Evolutionary conservation across 1,140 invertebrate species (phyloP), one percentile per base, ranked within the genome.

Genomic region (Tetramorium alpestre): DNA sequence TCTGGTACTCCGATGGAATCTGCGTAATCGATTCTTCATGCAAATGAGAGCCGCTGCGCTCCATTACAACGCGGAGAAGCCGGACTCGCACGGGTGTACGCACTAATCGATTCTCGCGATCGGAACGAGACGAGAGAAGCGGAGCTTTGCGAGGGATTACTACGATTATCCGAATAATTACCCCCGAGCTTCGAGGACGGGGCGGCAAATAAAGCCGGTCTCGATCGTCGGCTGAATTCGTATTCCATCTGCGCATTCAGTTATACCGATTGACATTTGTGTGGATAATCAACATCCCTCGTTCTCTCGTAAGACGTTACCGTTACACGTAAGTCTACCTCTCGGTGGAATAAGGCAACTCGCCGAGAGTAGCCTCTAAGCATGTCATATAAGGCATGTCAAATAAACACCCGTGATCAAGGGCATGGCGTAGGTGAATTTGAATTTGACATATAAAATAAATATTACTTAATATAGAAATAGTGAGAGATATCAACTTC

Each of bases 141-240:
- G 81, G 88, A 87, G 91, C 92, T 93, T 92, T 91, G 87, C 88
- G 85, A 87, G 78, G 91, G 93, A 94, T 94, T 93, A 93, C 90
- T 91, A 90, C 92, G 93, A 94, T 94, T 93, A 94, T 94, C 92
- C 92, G 92, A 94, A 94, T 94, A 94, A 94, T 94, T 94, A 94
- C 91, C 91, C 87, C 60, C 54, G 80, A 91, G 85, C 87, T 88
- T 87, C 84, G 84, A 76, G 77, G 65, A 70, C 69, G 62, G 54
- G 38, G 18, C 18, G 70, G 82, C 85, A 86, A 91, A 90, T 90
- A 87, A 90, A 82, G 69, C 67, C 77, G 13, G 51, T 51, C 22
- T 11, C 25, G 80, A 54, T 86, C 65, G 85, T 64, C 33, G 41
- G 38, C 41, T 44, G 73, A 80, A 56, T 81, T 60, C 64, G 76